These are phyloP conservation scores for Melanogrammus aeglefinus DNA, from an alignment of 2,797 vertebrate genomes.

Conservation along the genomic window DNA sequence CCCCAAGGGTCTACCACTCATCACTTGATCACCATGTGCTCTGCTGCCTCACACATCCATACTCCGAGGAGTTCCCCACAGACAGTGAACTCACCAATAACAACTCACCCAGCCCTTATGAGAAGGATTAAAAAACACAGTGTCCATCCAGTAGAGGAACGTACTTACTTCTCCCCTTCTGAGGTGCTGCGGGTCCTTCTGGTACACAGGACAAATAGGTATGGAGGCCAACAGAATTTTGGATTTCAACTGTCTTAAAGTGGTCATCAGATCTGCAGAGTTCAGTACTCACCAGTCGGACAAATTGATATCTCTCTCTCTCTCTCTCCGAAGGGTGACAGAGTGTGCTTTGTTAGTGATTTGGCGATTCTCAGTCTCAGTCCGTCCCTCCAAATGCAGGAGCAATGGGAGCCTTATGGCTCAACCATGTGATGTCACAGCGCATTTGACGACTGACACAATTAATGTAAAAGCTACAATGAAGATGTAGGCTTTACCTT, in stretches of 20 bases:
- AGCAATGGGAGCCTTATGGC: conserved; percentile 70
- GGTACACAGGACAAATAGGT: background rate
- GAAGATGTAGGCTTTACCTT: conserved; percentile 18
- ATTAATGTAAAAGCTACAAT: conserved; percentile 53
- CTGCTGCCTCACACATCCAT: conserved; percentile 42
- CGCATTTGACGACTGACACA: conserved; percentile 74
- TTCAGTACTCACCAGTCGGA: conserved; percentile 61
- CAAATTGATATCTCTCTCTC: conserved; percentile 35
- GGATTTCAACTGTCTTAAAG: background rate
- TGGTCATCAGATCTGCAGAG: conserved; percentile 7
- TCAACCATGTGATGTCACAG: conserved; percentile 77
- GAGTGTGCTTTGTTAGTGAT: conserved; percentile 70
- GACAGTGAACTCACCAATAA: background rate
- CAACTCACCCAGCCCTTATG: conserved; percentile 17
- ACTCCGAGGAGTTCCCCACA: conserved; percentile 42
- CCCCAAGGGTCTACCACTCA: conserved; percentile 74
- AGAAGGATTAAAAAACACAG: conserved; percentile 7
- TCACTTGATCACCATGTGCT: conserved; percentile 81
- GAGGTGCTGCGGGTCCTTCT: background rate
- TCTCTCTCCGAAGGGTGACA: conserved; percentile 53
- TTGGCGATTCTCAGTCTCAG: conserved; percentile 60
- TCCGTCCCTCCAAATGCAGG: conserved; percentile 58
- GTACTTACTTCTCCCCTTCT: background rate
- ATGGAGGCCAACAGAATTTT: background rate
- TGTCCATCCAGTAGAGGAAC: background rate